Base-by-base conservation (phyloP, 2,797 vertebrate genomes). In the Falco naumanni region DNA sequence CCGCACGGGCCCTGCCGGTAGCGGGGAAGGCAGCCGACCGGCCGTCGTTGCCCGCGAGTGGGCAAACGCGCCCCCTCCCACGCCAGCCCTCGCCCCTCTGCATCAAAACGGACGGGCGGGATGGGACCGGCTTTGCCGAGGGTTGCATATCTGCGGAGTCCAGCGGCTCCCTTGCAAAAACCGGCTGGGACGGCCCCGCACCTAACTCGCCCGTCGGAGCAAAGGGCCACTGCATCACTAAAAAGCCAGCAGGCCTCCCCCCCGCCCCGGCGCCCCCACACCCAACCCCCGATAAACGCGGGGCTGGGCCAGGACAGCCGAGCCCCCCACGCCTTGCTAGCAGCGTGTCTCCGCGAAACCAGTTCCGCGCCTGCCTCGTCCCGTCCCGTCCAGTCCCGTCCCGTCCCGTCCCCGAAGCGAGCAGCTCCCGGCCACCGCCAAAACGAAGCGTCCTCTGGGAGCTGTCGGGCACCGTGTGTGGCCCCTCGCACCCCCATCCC, bases 31-130 rank as follows among this genome's bases (percentile, higher is more conserved):
- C 54, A 11, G 37, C 28, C 21, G 78, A 79, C 72, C 78, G 28
- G 84, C 89, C 71, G 83, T 84, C 75, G 69, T 56, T 87, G 48
- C 37, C 41, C 34, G 89, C 88, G 57, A 86, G 84, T 92, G 90
- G 96, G 94, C 92, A 84, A 83, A 48, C 76, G 89, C 82, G 43
- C 28, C 75, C 53, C 28, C 22, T 65, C 87, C 86, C 82, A 33
- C 45, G 71, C 75, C 72, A 33, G 43, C 71, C 8, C 19, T 89
- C 47, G 69, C 89, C 33, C 63, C 79, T 79, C 78, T 45, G 80
- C 78, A 82, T 91, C 57, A 34, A 68, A 95, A 39, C 54, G 89
- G 91, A 87, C 91, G 93, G 59, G 84, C 72, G 70, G 71, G 77
- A 45, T 68, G 91, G 84, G 63, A 85, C 50, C 41, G 34, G 37